Evolutionary conservation across 2,888 invertebrate genomes (phyloP), one percentile per base, ranked within the genome.

Genomic region (Saturnia pavonia): DNA sequence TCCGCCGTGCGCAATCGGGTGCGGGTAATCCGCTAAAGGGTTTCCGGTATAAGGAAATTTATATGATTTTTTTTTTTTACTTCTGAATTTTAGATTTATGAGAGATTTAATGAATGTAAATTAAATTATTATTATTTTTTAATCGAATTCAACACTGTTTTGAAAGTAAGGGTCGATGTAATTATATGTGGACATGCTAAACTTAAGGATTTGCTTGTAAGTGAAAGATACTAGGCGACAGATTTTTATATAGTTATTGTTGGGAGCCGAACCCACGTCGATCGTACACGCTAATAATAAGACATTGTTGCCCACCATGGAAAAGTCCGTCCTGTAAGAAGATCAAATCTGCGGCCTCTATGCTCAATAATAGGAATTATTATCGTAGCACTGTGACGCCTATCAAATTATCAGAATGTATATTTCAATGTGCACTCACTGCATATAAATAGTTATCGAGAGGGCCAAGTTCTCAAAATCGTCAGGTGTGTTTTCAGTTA

Each of bases 401-500:
- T 27, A 57, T 14, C 25, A 57, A 25, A 27, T 14, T 57, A 57
- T 1, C 9, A 54, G 22, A 54, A 54, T 34, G 6, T 34, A 34
- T 6, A 34, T 34, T 34, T 19, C 48, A 43, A 14, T 51, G 19
- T 2, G 6, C 19, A 7, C 14, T 19, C 19, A 51, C 19, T 19
- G n/a, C 6, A 19, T 14, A 3, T 51, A 68, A 1, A 40, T 25
- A 68, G 27, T 51, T 11, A 22, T 14, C 22, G 19, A 67, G 40
- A 68, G 68, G 51, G 19, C 54, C 27, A 69, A 72, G 69, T 68
- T 72, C 67, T 66, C 71, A 72, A 51, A 57, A 68, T 54, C 75
- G 77, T 74, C 86, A 85, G 86, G 87, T 86, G 85, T 73, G 72
- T 34, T 76, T 75, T 73, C 72, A 71, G 77, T 86, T 88, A 87